Percentiles rank a stretch among this genome's conserved stretches.
phyloP scores from a whole-genome alignment of 1,140 invertebrate genomes.

The Marisa cornuarietis region DNA sequence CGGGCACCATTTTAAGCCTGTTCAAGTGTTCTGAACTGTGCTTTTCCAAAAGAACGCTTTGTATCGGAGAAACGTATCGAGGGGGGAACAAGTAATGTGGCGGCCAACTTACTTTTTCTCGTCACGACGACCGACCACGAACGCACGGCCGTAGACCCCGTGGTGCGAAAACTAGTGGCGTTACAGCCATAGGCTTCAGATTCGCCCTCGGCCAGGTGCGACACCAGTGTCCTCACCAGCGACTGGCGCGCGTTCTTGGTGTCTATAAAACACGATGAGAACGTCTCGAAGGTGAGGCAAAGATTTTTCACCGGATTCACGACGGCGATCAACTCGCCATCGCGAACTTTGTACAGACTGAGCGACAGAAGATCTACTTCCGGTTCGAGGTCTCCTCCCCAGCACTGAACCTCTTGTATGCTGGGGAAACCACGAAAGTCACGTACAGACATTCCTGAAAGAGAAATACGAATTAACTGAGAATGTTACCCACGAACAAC shows the following conservation, averaged over 20 bases:
- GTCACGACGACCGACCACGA: too few relatives aligned
- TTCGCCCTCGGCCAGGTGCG: neutral
- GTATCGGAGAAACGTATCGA: too few relatives aligned
- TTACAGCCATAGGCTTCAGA: neutral
- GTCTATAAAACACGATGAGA: neutral
- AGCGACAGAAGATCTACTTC: slow-evolving; percentile 9
- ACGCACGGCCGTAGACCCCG: neutral
- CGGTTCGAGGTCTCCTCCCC: slow-evolving; percentile 1
- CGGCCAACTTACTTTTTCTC: too few relatives aligned
- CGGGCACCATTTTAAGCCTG: too few relatives aligned
- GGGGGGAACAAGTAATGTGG: too few relatives aligned
- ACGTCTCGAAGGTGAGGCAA: neutral
- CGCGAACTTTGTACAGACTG: too few relatives aligned
- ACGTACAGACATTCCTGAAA: slow-evolving; percentile 16
- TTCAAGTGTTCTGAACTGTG: too few relatives aligned
- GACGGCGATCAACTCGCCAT: too few relatives aligned
- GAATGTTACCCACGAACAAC: too few relatives aligned
- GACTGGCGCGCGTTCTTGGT: neutral
- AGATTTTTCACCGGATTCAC: too few relatives aligned
- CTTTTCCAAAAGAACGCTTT: too few relatives aligned
- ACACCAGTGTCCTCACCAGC: neutral
- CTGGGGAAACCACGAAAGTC: slow-evolving; percentile 12
- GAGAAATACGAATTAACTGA: neutral
- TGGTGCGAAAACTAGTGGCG: neutral
- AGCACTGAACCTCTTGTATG: slow-evolving; percentile 19